Percentiles rank a stretch among this genome's conserved stretches.
phyloP scores from a whole-genome alignment of 1,140 invertebrate species.

The Campoletis sonorensis region DNA sequence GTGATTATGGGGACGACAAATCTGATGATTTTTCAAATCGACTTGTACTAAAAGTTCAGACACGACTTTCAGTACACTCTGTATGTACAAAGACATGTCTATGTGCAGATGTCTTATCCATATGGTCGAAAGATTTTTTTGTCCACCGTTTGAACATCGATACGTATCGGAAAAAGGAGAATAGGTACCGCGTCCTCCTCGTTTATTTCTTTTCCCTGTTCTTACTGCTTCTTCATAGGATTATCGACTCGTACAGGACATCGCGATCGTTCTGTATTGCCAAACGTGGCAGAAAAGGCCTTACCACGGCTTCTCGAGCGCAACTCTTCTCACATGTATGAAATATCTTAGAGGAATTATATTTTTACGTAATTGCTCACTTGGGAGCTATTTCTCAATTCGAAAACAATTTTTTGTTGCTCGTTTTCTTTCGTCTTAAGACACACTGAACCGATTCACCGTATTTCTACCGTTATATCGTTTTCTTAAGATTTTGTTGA shows the following conservation, averaged over 20 bases:
- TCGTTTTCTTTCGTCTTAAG: too few species aligned
- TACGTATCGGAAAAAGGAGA: conserved; percentile 12
- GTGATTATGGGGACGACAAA: too few species aligned
- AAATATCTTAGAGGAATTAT: not conserved
- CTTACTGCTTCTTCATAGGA: not conserved
- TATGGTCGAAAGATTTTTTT: conserved; percentile 46
- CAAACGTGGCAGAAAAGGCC: conserved; percentile 32
- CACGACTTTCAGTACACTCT: too few species aligned
- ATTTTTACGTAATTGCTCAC: not conserved
- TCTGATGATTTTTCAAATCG: too few species aligned
- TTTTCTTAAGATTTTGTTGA: too few species aligned
- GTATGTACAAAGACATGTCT: not conserved
- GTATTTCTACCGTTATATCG: too few species aligned
- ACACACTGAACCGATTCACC: too few species aligned
- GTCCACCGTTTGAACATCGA: not conserved
- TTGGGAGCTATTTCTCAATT: too few species aligned
- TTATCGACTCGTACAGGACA: not conserved
- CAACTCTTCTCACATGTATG: not conserved
- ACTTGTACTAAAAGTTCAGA: too few species aligned
- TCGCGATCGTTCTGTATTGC: conserved; percentile 24
- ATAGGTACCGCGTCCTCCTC: not conserved
- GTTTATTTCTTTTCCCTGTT: not conserved
- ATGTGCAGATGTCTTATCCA: conserved; percentile 34
- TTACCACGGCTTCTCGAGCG: not conserved
- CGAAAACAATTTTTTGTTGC: too few species aligned